phyloP scores from a whole-genome alignment of 1,140 invertebrate genomes.

The Eurytemora carolleeae region DNA sequence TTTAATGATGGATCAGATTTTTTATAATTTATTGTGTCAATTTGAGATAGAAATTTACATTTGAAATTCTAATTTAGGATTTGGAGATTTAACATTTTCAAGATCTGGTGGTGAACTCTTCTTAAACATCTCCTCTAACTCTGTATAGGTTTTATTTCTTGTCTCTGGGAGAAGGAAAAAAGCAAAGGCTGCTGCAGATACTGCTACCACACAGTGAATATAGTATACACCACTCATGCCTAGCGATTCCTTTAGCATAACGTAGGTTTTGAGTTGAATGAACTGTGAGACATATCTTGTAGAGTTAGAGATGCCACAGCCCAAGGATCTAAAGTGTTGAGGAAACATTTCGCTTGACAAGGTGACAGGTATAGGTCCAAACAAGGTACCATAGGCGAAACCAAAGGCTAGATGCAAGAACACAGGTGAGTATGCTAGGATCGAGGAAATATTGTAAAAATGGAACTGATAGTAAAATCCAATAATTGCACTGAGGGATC shows the following conservation, averaged over 20 bases:
- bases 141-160: background rate
- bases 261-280: background rate
- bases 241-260: background rate
- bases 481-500: too few species aligned
- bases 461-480: too few species aligned
- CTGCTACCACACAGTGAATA: background rate
- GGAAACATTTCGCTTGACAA: background rate
- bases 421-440: background rate
- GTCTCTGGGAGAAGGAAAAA: background rate
- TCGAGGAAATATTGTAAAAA: too few species aligned
- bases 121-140: too few species aligned
- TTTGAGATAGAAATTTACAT: too few species aligned
- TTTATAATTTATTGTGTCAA: too few species aligned
- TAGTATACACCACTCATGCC: background rate
- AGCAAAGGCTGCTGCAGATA: background rate
- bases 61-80: too few species aligned
- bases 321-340: background rate
- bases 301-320: background rate
- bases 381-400: background rate
- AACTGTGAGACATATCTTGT: background rate
- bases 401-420: background rate
- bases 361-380: background rate
- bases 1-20: too few species aligned
- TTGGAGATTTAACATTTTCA: too few species aligned
- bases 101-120: too few species aligned